Evolutionary conservation across 2,888 invertebrate species (phyloP), one percentile per base, ranked within the genome.

Genomic region (Notodonta ziczac): DNA sequence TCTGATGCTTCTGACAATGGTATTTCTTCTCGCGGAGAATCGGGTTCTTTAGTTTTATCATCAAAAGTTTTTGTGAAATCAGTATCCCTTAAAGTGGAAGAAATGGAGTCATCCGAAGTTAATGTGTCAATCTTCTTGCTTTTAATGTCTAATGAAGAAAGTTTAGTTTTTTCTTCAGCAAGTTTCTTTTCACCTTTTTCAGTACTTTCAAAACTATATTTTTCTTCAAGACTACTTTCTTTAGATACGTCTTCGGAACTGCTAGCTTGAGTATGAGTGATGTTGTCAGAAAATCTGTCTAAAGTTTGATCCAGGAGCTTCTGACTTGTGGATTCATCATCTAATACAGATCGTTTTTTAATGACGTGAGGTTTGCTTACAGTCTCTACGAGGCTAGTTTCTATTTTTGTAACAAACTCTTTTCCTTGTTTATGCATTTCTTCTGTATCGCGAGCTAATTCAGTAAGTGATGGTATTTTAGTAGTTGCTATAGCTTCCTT

Each of bases 191-290:
- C 82, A 6, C 80, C 74, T 74, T 93, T 93, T 80, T 92, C 92
- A 57, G 82, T 82, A 57, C 85, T 80, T 82, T 93, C 90, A 77
- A 78, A 90, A 72, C 90, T 89, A 60, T 90, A 85, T 77, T 93
- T 93, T 79, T 93, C 93, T 82, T 93, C 93, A 65, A 90, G 82
- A 62, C 90, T 93, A 2, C 83, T 76, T 82, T 93, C 92, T 77
- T 86, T 92, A 1, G 89, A 92, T 13, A 89, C 73, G 61, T 92
- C 93, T 81, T 93, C 92, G 5, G 91, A 91, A 70, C 91, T 91
- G 60, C 88, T 86, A n/a, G 77, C 81, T 56, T 84, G 82, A n/a
- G 86, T 66, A 13, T 83, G 80, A 4, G 74, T 75, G 2, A 78
- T 61, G 60, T 77, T 84, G 59, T 87, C 86, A 56, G 73, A 71